Base-by-base conservation (phyloP, 2,797 vertebrate genomes). In the Saxicola maurus region DNA sequence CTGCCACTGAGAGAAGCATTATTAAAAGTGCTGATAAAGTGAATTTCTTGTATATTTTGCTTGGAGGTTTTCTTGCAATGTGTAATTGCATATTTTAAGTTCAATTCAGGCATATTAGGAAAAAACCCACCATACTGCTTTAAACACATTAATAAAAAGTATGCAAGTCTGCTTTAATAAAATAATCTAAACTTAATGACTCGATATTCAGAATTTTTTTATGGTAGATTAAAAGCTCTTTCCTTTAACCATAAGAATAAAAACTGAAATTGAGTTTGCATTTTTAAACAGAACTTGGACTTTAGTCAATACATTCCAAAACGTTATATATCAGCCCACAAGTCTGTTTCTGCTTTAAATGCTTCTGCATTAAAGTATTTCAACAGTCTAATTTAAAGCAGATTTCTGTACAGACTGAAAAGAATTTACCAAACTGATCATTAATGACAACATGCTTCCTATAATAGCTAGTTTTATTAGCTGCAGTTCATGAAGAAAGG, bases 351-450 rank as follows among this genome's bases (percentile, higher is more conserved):
- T 91, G 25, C 64, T 91, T 83, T 64, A 82, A 87, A 69, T 40
- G 28, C n/a, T 86, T 73, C 71, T 62, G 17, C 27, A 64, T 75
- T 81, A 46, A 82, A 92, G 71, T 64, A 86, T 38, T 92, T 84
- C 31, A 46, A 33, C 74, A 78, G 56, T 56, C 30, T 94, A 85
- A 92, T 86, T 84, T 88, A 85, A 94, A 94, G 72, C 84, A 94
- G 92, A 85, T 82, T 80, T 77, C 42, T 80, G 53, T n/a, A 66
- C 64, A 90, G 75, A 87, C 35, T 3, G 7, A 90, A 87, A 87
- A 86, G 59, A 84, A 84, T 82, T 73, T 89, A 83, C 31, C 56
- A 86, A 65, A 56, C 66, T 69, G 30, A 91, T 84, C 53, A 91
- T 57, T 84, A 94, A 79, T 74, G 82, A 69, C 56, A 64, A 87